phyloP scores from a whole-genome alignment of 2,888 invertebrate species.

The Drosophila siamana region DNA sequence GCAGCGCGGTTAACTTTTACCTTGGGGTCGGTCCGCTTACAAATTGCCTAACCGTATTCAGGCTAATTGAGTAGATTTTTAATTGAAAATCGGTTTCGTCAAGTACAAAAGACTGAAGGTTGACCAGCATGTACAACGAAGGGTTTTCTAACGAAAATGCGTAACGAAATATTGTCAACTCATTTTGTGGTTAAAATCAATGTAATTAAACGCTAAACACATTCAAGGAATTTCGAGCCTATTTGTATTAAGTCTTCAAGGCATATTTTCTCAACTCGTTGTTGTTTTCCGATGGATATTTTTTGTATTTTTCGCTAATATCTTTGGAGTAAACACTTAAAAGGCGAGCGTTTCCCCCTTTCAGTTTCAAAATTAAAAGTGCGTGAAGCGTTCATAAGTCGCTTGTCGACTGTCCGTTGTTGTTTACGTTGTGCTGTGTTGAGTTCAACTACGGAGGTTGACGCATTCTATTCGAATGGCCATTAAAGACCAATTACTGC shows the following conservation, averaged over 20 bases:
- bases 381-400: slow-evolving; percentile 56
- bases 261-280: slow-evolving; percentile 13
- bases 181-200: slow-evolving; percentile 61
- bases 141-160: slow-evolving; percentile 18
- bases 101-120: slow-evolving; percentile 51
- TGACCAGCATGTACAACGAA: slow-evolving; percentile 10
- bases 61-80: slow-evolving; percentile 32
- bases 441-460: slow-evolving; percentile 52
- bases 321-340: slow-evolving; percentile 19
- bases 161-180: slow-evolving; percentile 64
- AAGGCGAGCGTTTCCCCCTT: slow-evolving; percentile 39
- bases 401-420: slow-evolving; percentile 9
- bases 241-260: slow-evolving; percentile 34
- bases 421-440: slow-evolving; percentile 6
- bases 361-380: slow-evolving; percentile 58
- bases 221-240: slow-evolving; percentile 62
- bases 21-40: slow-evolving; percentile 40
- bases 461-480: slow-evolving; percentile 51
- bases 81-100: slow-evolving; percentile 47
- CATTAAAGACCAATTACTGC: slow-evolving; percentile 67
- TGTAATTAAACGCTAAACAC: slow-evolving; percentile 51
- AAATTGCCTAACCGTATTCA: slow-evolving; percentile 24
- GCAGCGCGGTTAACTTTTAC: slow-evolving; percentile 12
- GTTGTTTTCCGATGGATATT: slow-evolving; percentile 1
- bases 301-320: slow-evolving; percentile 9